Conservation (phyloP, 2,797 vertebrate species). For the Hylomyscus alleni region DNA sequence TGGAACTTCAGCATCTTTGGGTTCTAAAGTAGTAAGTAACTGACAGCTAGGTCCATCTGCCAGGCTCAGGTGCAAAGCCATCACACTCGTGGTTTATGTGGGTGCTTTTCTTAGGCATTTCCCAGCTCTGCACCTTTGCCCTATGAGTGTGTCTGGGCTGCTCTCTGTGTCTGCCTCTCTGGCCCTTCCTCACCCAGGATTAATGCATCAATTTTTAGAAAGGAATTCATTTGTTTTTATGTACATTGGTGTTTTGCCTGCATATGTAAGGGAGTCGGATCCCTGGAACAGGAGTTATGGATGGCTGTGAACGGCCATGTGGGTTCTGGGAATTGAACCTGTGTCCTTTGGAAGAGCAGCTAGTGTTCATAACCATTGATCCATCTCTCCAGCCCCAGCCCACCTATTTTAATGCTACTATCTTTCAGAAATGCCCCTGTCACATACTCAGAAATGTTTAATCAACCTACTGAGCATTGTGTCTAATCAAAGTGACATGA, state of each 20-base stretch:
- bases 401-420: background rate
- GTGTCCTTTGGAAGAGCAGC: background rate
- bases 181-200: background rate
- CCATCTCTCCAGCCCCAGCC: background rate
- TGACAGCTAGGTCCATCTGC: background rate
- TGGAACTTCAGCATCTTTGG: background rate
- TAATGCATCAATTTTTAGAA: background rate
- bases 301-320: background rate
- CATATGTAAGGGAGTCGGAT: background rate
- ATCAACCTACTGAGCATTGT: background rate
- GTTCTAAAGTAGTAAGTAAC: background rate
- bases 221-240: background rate
- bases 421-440: background rate
- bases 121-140: background rate
- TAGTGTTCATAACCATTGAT: background rate
- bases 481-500: background rate
- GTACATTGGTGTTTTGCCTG: background rate
- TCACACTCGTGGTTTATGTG: too few relatives aligned
- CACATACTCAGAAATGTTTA: background rate
- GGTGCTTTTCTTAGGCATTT: background rate
- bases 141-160: background rate
- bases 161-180: background rate
- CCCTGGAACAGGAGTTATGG: background rate
- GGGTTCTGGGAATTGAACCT: background rate
- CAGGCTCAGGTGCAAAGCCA: background rate